phyloP scores from a whole-genome alignment of 2,888 invertebrate species.

The Hirtodrosophila alboralis region DNA sequence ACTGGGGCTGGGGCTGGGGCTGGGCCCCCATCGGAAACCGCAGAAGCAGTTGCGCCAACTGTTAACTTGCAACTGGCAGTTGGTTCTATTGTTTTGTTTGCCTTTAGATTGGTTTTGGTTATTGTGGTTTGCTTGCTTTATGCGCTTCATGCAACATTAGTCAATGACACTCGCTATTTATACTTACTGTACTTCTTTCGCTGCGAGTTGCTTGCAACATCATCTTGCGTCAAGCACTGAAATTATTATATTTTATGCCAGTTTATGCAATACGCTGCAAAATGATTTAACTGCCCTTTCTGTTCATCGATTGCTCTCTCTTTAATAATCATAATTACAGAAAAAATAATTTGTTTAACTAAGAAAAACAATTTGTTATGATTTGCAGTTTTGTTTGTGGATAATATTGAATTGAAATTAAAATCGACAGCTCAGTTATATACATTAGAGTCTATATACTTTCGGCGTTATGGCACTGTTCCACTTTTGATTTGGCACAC shows the following conservation, averaged over 20 bases:
- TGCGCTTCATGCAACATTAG: slow-evolving; percentile 78
- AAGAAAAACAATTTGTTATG: no score
- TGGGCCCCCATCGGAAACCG: slow-evolving; percentile 50
- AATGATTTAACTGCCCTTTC: slow-evolving; percentile 12
- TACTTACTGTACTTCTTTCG: not conserved
- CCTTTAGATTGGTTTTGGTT: slow-evolving; percentile 64
- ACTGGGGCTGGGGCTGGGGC: slow-evolving; percentile 26
- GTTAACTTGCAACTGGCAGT: slow-evolving; percentile 23
- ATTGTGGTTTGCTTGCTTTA: slow-evolving; percentile 70
- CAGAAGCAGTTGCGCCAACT: slow-evolving; percentile 40
- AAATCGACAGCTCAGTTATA: no score
- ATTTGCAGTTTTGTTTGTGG: no score
- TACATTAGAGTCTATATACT: no score
- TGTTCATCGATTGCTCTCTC: slow-evolving; percentile 6
- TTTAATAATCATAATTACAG: no score
- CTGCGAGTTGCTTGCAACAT: slow-evolving; percentile 56
- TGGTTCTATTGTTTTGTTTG: slow-evolving; percentile 56
- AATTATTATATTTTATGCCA: slow-evolving; percentile 61
- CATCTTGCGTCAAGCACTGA: slow-evolving; percentile 66
- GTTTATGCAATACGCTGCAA: slow-evolving; percentile 49
- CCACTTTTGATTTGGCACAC: no score
- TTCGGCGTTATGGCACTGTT: no score
- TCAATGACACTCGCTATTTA: slow-evolving; percentile 68
- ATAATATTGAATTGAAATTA: no score
- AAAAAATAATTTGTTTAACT: no score